Conservation (phyloP, 2,797 vertebrate genomes). For the Lutjanus argentimaculatus region DNA sequence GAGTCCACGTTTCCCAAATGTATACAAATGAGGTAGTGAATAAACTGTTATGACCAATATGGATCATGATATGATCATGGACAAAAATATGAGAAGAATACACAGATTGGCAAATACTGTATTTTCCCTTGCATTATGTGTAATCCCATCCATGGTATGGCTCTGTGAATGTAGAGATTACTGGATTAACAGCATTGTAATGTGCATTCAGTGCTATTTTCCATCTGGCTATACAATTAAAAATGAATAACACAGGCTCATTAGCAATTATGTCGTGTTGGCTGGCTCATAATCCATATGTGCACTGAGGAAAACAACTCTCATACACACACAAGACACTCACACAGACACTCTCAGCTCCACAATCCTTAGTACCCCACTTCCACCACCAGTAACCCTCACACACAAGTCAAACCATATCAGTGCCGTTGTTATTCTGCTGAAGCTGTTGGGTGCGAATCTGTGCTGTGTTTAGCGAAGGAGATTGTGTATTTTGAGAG, state of each 20-base stretch:
- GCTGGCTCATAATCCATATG: constrained; percentile 43
- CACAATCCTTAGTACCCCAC: neutral
- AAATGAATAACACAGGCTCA: constrained; percentile 8
- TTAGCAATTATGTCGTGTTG: constrained; percentile 16
- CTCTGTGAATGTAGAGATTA: constrained; percentile 3
- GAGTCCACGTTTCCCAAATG: neutral
- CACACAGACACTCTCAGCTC: neutral
- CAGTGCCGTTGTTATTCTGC: constrained; percentile 29
- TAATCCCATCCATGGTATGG: neutral
- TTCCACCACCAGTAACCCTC: constrained; percentile 9
- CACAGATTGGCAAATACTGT: neutral
- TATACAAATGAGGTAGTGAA: neutral
- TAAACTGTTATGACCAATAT: neutral
- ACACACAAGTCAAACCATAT: constrained; percentile 13
- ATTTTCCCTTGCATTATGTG: neutral
- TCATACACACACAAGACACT: neutral
- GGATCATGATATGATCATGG: neutral
- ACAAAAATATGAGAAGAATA: neutral
- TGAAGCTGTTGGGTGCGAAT: constrained; percentile 65
- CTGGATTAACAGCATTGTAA: constrained; percentile 10
- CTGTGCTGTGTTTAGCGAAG: constrained; percentile 72
- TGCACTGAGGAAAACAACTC: constrained; percentile 17
- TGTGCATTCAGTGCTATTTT: constrained; percentile 18
- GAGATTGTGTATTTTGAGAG: constrained; percentile 88
- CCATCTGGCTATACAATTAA: constrained; percentile 37